Evolutionary conservation across 2,888 invertebrate species (phyloP).

Genomic region (Synanthedon formicaeformis): DNA sequence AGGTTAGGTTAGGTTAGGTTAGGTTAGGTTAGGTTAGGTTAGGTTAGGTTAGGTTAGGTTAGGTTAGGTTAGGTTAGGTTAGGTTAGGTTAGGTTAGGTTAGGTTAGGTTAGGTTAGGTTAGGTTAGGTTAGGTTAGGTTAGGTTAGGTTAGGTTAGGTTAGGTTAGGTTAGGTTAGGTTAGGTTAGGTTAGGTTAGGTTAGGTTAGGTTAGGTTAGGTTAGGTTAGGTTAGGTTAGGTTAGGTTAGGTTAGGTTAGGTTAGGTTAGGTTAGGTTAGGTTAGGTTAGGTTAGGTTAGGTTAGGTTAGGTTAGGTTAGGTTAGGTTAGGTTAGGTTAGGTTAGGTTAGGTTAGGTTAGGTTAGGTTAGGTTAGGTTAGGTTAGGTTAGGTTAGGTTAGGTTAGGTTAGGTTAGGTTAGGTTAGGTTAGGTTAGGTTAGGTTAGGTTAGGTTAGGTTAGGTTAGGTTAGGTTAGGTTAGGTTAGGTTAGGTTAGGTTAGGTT

Average conservation of each 20-base stretch:
- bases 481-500: conserved; percentile 1
- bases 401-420: conserved; percentile 11
- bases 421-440: conserved; percentile 4
- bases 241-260: conserved; percentile 13
- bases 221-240: conserved; percentile 2
- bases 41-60: conserved; percentile 11
- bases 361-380: conserved; percentile 3
- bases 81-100: conserved; percentile 12
- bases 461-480: too few species aligned
- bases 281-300: conserved; percentile 14
- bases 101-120: conserved; percentile 5
- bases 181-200: conserved; percentile 1
- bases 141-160: conserved; percentile 14
- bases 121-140: conserved; percentile 3
- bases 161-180: conserved; percentile 4
- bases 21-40: conserved; percentile 11
- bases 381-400: conserved; percentile 10
- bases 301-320: conserved; percentile 13
- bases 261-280: conserved; percentile 16
- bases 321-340: conserved; percentile 13
- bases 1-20: conserved; percentile 6
- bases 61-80: conserved; percentile 13
- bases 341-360: conserved; percentile 5
- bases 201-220: background rate
- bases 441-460: background rate